Evolutionary conservation across 2,888 invertebrate species (phyloP).

Genomic region (Rhagium mordax): DNA sequence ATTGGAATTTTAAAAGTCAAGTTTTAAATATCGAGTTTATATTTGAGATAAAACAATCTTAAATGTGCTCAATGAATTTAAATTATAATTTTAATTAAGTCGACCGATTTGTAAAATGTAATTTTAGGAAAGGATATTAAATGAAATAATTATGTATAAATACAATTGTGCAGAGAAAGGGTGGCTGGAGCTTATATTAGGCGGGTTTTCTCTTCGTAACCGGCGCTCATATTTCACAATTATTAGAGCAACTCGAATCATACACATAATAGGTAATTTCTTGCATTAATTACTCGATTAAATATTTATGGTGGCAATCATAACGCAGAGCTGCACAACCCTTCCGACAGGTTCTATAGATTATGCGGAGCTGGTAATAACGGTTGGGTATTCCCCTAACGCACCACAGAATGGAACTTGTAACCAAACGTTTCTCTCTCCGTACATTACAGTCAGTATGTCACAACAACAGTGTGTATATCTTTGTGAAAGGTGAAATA

Average conservation of each 20-base stretch:
- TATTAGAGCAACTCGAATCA: slow-evolving; percentile 71
- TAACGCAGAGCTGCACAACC: slow-evolving; percentile 69
- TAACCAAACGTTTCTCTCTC: slow-evolving; percentile 52
- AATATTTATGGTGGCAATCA: slow-evolving; percentile 72
- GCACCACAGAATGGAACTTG: slow-evolving; percentile 65
- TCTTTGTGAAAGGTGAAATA: not conserved
- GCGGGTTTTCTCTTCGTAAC: slow-evolving; percentile 42
- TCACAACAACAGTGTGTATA: not conserved
- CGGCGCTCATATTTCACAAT: slow-evolving; percentile 70
- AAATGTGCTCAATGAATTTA: slow-evolving; percentile 34
- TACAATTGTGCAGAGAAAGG: slow-evolving; percentile 47
- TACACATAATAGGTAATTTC: slow-evolving; percentile 73
- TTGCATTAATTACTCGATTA: slow-evolving; percentile 73
- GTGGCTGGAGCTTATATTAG: slow-evolving; percentile 25
- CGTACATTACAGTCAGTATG: slow-evolving; percentile 28
- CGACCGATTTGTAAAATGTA: slow-evolving; percentile 55
- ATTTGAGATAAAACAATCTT: not conserved
- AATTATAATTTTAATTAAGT: slow-evolving; percentile 59
- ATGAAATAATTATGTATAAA: slow-evolving; percentile 61
- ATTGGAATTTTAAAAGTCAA: not conserved
- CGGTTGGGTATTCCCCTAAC: slow-evolving; percentile 65
- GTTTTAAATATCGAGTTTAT: not conserved
- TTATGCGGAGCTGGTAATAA: slow-evolving; percentile 68
- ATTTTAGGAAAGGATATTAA: slow-evolving; percentile 59
- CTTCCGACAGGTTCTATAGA: slow-evolving; percentile 70